phyloP scores from a whole-genome alignment of 2,888 invertebrate species.

The Chironomus tentans region DNA sequence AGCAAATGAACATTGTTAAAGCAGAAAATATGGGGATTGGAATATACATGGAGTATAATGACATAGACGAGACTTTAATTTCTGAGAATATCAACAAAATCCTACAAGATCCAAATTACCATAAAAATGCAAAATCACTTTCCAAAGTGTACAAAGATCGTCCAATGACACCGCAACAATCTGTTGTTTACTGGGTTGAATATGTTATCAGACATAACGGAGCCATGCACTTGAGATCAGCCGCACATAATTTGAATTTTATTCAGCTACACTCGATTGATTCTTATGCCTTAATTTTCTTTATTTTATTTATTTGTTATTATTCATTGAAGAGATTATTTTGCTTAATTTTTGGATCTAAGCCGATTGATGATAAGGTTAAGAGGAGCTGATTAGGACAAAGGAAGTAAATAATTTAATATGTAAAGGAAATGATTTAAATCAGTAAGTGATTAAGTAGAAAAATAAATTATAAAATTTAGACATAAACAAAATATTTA shows the following conservation, averaged over 20 bases:
- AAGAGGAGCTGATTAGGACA: too few relatives aligned
- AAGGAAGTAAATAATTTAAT: too few relatives aligned
- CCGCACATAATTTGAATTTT: conserved; percentile 25
- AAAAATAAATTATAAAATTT: too few relatives aligned
- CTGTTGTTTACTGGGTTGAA: conserved; percentile 47
- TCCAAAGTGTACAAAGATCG: conserved; percentile 42
- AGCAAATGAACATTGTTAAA: conserved; percentile 35
- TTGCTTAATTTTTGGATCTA: background rate
- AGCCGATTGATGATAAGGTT: background rate
- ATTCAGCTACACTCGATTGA: conserved; percentile 22
- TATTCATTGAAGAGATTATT: background rate
- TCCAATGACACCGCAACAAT: conserved; percentile 43
- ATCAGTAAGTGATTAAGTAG: too few relatives aligned
- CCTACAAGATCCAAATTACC: conserved; percentile 33
- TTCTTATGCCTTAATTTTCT: background rate
- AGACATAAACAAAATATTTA: too few relatives aligned
- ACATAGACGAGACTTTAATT: conserved; percentile 31
- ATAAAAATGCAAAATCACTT: conserved; percentile 33
- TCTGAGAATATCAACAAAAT: conserved; percentile 30
- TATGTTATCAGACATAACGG: conserved; percentile 39
- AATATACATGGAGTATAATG: conserved; percentile 32
- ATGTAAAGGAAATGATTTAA: too few relatives aligned
- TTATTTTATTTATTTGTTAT: background rate
- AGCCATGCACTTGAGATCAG: conserved; percentile 32
- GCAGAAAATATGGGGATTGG: conserved; percentile 35